Evolutionary conservation across 2,888 invertebrate species (phyloP), one percentile per base, ranked within the genome.

Genomic region (Apantesis nais): DNA sequence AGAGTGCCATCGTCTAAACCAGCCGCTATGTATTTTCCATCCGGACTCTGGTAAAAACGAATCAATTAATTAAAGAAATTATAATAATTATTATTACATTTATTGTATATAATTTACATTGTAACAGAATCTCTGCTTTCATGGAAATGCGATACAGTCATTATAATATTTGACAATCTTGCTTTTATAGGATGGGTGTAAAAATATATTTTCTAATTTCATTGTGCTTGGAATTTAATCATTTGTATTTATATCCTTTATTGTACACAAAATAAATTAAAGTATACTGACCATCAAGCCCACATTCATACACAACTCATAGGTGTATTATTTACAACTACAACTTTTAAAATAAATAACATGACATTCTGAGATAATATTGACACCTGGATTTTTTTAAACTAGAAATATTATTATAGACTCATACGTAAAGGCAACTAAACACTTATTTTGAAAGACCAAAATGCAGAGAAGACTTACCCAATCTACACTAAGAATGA

Each of bases 1-100:
- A 99, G 98, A 74, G 98, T 97, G 2, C 99, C 99, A 90, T 99
- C 99, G 69, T 98, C 97, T 1, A 99, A 98, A 16, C 99, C 99
- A 85, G 98, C 97, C 0, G 99, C 99, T 81, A 99, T 97, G 86
- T 97, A 98, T 92, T 97, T 98, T 11, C 98, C 98, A 95, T 99
- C 98, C 0, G 98, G 97, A 93, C 99, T 99, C 98, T 99, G 86
- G 39, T 74, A 77, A 67, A 25, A 9, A 37, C 25, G n/a, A 52
- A 52, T n/a, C n/a, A n/a, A n/a, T n/a, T n/a, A n/a, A n/a, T n/a
- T n/a, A n/a, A n/a, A n/a, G n/a, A n/a, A n/a, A n/a, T n/a, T n/a
- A n/a, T n/a, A n/a, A n/a, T n/a, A n/a, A n/a, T n/a, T n/a, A n/a
- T n/a, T n/a, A n/a, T n/a, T n/a, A n/a, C n/a, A n/a, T n/a, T n/a